A percentile compares a stretch with the other conserved stretches of the same genome.
These are phyloP conservation scores for Lithobates sylvaticus DNA, from an alignment of 2,797 vertebrate species.

Conservation along the genomic window DNA sequence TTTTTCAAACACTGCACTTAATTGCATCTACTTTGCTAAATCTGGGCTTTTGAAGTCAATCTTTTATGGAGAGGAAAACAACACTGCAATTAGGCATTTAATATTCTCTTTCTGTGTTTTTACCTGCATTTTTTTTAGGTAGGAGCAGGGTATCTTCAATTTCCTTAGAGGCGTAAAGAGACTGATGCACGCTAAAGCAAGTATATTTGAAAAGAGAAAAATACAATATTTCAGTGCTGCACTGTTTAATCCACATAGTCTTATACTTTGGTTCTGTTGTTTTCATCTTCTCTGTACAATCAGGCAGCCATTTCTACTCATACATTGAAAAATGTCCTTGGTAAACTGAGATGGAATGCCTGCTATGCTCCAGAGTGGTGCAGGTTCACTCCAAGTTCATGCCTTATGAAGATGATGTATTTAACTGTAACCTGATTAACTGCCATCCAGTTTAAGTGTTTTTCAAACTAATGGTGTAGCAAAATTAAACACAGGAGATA, in stretches of 20 bases:
- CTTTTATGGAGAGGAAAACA: too few species aligned
- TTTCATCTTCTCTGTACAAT: neutral
- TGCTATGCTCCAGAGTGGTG: slow-evolving; percentile 61
- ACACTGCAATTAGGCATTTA: too few species aligned
- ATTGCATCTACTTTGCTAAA: too few species aligned
- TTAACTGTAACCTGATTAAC: slow-evolving; percentile 60
- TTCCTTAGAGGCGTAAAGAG: too few species aligned
- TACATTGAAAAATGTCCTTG: slow-evolving; percentile 55
- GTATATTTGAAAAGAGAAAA: neutral
- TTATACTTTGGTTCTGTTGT: neutral
- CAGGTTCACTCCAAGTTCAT: slow-evolving; percentile 59
- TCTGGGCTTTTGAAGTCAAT: too few species aligned
- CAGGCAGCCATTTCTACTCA: slow-evolving; percentile 63
- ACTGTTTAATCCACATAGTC: neutral
- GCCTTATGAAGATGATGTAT: slow-evolving; percentile 60
- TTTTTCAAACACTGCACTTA: too few species aligned
- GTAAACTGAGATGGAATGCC: slow-evolving; percentile 68
- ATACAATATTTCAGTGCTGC: neutral
- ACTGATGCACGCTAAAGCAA: too few species aligned
- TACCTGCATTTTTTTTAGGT: too few species aligned
- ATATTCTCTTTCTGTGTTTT: too few species aligned
- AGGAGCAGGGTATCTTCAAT: too few species aligned
- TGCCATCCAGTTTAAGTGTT: slow-evolving; percentile 66
- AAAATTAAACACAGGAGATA: slow-evolving; percentile 52
- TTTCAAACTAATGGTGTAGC: slow-evolving; percentile 53